These are phyloP conservation scores for Eubasilissa splendida DNA, from an alignment of 2,888 invertebrate genomes.

Conservation along the genomic window DNA sequence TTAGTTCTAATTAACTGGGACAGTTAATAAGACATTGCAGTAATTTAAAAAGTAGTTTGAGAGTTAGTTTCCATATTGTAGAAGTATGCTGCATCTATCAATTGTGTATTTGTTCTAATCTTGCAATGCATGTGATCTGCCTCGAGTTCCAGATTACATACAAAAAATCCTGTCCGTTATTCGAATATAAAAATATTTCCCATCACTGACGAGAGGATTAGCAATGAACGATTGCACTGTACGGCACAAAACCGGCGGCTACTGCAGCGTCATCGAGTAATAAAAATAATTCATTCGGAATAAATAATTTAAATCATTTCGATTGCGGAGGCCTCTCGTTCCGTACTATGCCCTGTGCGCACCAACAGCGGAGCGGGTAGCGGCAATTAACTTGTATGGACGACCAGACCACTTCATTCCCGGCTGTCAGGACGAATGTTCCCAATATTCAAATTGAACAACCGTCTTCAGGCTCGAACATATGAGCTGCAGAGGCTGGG, in stretches of 20 bases:
- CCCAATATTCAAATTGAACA: conserved; percentile 54
- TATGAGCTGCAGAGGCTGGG: not conserved
- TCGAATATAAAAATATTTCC: not conserved
- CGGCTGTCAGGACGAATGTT: conserved; percentile 57
- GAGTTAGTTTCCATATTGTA: too few species aligned
- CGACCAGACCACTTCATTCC: conserved; percentile 57
- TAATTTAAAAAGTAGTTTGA: too few species aligned
- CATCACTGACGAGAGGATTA: not conserved
- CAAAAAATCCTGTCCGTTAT: too few species aligned
- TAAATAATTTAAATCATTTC: conserved; percentile 59
- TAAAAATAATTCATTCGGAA: conserved; percentile 58
- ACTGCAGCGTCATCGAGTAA: conserved; percentile 56
- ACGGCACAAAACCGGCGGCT: conserved; percentile 39
- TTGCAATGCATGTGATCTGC: too few species aligned
- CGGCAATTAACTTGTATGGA: conserved; percentile 59
- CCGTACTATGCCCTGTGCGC: conserved; percentile 8
- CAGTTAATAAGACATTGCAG: too few species aligned
- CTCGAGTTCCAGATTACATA: too few species aligned
- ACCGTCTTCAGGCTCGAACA: not conserved
- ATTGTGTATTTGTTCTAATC: too few species aligned
- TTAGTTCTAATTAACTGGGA: too few species aligned
- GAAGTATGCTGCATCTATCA: too few species aligned
- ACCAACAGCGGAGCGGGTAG: conserved; percentile 30
- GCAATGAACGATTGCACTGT: conserved; percentile 19
- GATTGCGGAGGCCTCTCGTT: conserved; percentile 53